Conservation (phyloP, 2,888 invertebrate genomes). For the Caenorhabditis drosophilae region DNA sequence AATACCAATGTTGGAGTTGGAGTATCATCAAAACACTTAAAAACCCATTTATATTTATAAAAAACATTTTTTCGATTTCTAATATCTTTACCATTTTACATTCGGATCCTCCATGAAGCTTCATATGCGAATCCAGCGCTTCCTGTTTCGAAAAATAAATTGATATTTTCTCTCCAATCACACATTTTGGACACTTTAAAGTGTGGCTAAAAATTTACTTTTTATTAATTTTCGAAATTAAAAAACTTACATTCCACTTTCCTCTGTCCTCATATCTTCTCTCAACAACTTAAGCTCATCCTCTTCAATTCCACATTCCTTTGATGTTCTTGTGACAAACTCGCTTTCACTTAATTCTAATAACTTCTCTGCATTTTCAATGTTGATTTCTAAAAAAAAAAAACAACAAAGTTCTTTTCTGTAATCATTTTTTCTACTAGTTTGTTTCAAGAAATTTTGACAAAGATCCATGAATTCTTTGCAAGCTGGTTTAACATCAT, state of each 20-base stretch:
- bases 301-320: not conserved
- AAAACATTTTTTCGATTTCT: not conserved
- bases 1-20: not conserved
- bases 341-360: not conserved
- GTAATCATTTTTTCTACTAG: constrained; percentile 1
- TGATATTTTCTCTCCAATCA: not conserved
- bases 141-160: constrained; percentile 3
- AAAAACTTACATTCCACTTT: constrained; percentile 9
- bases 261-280: constrained; percentile 1
- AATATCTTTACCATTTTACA: not conserved
- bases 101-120: constrained; percentile 2
- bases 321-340: not conserved
- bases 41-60: not conserved
- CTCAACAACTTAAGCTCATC: not conserved
- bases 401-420: not conserved
- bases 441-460: constrained; percentile 6
- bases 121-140: constrained; percentile 3
- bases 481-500: constrained; percentile 3
- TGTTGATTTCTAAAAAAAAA: constrained; percentile 1
- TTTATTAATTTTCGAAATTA: not conserved
- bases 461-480: constrained; percentile 6
- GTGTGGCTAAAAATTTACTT: constrained; percentile 4
- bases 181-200: constrained; percentile 1
- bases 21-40: not conserved
- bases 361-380: not conserved